Evolutionary conservation across 2,888 invertebrate species (phyloP).

Genomic region (Torymus tubicola): DNA sequence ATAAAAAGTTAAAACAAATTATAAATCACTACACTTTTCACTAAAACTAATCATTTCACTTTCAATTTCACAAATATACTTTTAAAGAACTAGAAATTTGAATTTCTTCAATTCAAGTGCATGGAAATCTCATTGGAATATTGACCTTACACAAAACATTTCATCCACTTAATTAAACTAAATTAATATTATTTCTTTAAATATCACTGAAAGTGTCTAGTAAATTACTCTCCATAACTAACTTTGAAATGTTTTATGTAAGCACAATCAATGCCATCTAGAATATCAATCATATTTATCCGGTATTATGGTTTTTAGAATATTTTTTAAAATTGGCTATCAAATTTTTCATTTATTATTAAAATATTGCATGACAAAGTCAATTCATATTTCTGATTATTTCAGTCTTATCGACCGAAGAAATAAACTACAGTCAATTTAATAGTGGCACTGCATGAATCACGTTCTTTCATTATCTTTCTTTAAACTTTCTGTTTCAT

Average conservation of each 20-base stretch:
- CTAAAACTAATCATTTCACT: slow-evolving; percentile 3
- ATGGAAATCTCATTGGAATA: background rate
- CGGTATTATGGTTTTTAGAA: background rate
- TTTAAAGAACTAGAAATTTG: slow-evolving; percentile 2
- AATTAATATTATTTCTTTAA: too few relatives aligned
- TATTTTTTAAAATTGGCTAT: background rate
- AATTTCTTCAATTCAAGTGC: slow-evolving; percentile 19
- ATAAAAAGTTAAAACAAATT: background rate
- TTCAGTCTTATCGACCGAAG: slow-evolving; percentile 35
- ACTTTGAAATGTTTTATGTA: background rate
- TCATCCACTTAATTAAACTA: too few relatives aligned
- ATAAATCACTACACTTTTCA: slow-evolving; percentile 14
- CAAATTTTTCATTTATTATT: slow-evolving; percentile 13
- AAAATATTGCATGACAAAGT: slow-evolving; percentile 22
- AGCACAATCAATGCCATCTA: background rate
- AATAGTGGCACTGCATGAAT: slow-evolving; percentile 63
- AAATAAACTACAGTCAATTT: slow-evolving; percentile 39
- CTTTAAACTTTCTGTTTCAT: slow-evolving; percentile 77
- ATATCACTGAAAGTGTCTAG: too few relatives aligned
- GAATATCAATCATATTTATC: slow-evolving; percentile 5
- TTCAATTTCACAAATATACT: slow-evolving; percentile 4
- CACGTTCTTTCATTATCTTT: slow-evolving; percentile 74
- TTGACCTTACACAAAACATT: background rate
- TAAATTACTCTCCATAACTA: too few relatives aligned
- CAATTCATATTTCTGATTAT: slow-evolving; percentile 42